Conservation (phyloP, 1,140 invertebrate genomes). For the Kradibia gibbosae region DNA sequence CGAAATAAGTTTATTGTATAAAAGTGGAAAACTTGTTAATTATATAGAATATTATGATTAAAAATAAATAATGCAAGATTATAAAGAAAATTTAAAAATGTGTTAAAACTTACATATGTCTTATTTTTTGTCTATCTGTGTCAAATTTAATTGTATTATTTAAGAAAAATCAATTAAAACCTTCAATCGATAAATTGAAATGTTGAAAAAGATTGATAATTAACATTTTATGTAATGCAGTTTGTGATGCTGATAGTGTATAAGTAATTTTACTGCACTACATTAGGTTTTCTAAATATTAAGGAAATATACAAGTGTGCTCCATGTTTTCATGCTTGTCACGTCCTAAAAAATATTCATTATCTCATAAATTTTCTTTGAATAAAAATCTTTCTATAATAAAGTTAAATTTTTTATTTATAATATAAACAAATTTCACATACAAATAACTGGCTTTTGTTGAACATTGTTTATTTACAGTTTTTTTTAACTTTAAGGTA, state of each 20-base stretch:
- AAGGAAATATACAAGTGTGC: conserved; percentile 59
- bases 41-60: no score
- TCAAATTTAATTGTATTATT: conserved; percentile 54
- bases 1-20: no score
- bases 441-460: conserved; percentile 46
- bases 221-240: conserved; percentile 22
- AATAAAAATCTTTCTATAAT: conserved; percentile 18
- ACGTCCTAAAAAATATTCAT: conserved; percentile 52
- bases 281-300: conserved; percentile 47
- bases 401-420: conserved; percentile 25
- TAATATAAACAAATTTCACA: conserved; percentile 33
- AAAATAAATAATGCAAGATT: no score
- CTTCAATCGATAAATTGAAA: conserved; percentile 39
- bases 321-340: conserved; percentile 51
- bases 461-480: conserved; percentile 47
- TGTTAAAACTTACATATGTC: conserved; percentile 64
- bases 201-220: conserved; percentile 32
- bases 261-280: conserved; percentile 52
- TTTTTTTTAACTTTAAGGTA: neutral
- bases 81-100: no score
- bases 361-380: conserved; percentile 21
- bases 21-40: no score
- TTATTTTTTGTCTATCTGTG: conserved; percentile 58
- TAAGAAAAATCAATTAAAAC: conserved; percentile 31
- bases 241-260: conserved; percentile 46